Evolutionary conservation across 2,888 invertebrate genomes (phyloP), one percentile per base, ranked within the genome.

Genomic region (Caenorhabditis sp.): DNA sequence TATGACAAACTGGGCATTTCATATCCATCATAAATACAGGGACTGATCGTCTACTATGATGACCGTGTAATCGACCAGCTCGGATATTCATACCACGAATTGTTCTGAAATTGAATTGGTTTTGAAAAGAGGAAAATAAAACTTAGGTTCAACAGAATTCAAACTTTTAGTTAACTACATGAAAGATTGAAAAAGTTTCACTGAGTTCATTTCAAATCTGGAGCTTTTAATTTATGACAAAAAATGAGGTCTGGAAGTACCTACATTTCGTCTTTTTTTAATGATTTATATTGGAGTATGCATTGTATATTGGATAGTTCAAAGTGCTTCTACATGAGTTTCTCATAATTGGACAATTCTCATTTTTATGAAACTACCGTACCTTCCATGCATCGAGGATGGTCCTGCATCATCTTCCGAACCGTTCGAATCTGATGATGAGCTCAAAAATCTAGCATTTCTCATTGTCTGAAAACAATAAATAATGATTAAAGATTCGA

Each of bases 1-100:
- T 97, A 91, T 95, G 95, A 92, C 97, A 97, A 86, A 97, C 95
- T 83, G 97, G 97, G 91, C 97, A 99, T 91, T 96, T 96, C 90
- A 97, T 93, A 90, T 96, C 79, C 63, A 79, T 67, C 77, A 79
- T 73, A 65, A 79, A 79, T 36, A 79, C 66, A 20, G 77, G 77
- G 56, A 79, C 74, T 23, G 75, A 72, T 58, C 79, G 67, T 50
- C 79, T 75, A 67, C 73, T 69, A 57, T 66, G 70, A 57, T 77
- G 77, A n/a, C 70, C 70, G 26, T 76, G 77, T 27, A 71, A 66
- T 26, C 74, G 68, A n/a, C 67, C 68, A 7, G 72, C 62, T 27
- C 70, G 63, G n/a, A 61, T 52, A 58, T 74, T 64, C 1, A 65
- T 21, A n/a, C 71, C 75, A 31, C 74, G 70, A 8, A 61, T 52